phyloP scores from a whole-genome alignment of 2,888 invertebrate species.

The Agriopis marginaria region DNA sequence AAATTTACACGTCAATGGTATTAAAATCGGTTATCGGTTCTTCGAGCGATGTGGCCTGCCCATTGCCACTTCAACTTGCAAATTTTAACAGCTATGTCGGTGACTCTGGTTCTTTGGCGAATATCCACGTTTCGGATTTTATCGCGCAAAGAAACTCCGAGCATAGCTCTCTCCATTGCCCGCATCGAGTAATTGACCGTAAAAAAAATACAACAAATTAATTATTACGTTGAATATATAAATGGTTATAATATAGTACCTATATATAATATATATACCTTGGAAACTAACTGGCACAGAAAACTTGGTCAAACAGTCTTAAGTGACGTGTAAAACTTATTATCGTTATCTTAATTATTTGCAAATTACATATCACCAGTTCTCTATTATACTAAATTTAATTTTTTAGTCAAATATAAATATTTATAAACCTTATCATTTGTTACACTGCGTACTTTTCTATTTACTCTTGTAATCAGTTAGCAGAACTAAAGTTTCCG shows the following conservation, averaged over 20 bases:
- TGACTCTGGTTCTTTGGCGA: too few relatives aligned
- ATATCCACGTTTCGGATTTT: too few relatives aligned
- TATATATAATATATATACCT: too few relatives aligned
- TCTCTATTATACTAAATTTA: constrained; percentile 2
- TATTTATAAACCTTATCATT: constrained; percentile 2
- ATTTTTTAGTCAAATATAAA: neutral
- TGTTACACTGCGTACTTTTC: neutral
- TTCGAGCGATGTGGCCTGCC: too few relatives aligned
- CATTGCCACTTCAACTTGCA: too few relatives aligned
- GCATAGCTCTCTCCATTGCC: too few relatives aligned
- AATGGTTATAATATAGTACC: neutral
- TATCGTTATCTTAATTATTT: constrained; percentile 10
- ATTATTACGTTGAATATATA: neutral
- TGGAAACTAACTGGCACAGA: neutral
- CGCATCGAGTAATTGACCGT: too few relatives aligned
- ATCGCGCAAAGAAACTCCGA: too few relatives aligned
- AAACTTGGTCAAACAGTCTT: neutral
- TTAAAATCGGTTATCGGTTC: too few relatives aligned
- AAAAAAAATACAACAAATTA: too few relatives aligned
- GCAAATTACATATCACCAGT: neutral
- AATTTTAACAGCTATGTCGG: too few relatives aligned
- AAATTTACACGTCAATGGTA: too few relatives aligned
- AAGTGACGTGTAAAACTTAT: neutral
- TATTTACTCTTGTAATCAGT: neutral
- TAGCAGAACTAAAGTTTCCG: neutral